Base-by-base conservation (phyloP, 2,888 invertebrate genomes). In the Diachrysia chrysitis region DNA sequence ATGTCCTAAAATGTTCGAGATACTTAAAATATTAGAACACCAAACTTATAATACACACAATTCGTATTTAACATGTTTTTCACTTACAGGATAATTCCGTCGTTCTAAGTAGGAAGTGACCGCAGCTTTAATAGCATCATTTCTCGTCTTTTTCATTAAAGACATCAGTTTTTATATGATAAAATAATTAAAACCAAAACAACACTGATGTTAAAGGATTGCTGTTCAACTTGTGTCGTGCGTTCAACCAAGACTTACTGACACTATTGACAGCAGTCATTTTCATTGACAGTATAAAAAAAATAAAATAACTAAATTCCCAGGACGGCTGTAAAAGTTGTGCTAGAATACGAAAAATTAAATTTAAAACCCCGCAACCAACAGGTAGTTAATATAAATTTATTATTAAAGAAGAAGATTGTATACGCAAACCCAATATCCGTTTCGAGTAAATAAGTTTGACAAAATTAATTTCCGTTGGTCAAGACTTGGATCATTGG, bases 21-120 rank as follows among this genome's bases (percentile, higher is more conserved):
- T 48, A 59, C 0, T 23, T 10, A 42, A 16, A 16, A 51, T 48
- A 48, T 19, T 10, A 19, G 17, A 17, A 19, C 2, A 19, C 12
- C 12, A 21, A 10, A 19, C 5, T 51, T 21, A 10, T 48, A n/a
- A 7, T 4, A 19, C 29, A 4, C 1, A 42, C 10, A 16, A 35
- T 53, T 21, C 16, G 1, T 1, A 55, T 32, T 32, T 14, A 42
- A 14, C 16, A 6, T 37, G 16, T 37, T 42, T 48, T 32, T 21
- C 61, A 88, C 92, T 90, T 89, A 96, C 96, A 81, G 96, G 96
- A 88, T 97, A 97, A 84, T 97, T 97, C 59, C 97, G 95, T 70
- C 96, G 96, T 89, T 97, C 96, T 85, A 97, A 93, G 92, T 97
- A 97, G 72, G 96, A 96, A 83, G 96, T 95, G 82, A 97, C 95